Base-by-base conservation (phyloP, 2,888 invertebrate species). In the Anorthoa munda region DNA sequence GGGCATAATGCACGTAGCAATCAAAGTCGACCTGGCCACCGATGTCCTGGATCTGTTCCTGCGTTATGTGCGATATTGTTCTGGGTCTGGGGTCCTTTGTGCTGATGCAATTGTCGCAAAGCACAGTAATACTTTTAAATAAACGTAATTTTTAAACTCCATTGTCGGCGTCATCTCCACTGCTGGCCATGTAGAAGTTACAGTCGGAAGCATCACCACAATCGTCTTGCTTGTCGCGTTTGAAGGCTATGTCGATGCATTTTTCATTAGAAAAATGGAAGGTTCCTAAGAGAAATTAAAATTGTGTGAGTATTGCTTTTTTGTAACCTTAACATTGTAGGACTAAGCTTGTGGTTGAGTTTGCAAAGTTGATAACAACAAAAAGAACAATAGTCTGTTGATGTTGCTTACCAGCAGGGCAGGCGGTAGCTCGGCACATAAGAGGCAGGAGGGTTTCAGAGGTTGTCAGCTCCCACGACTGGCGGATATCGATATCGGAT, bases 361-460 rank as follows among this genome's bases (percentile, higher is more conserved):
- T 75, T 78, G 69, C 66, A 69, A 48, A 82, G 53, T 78, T 73
- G 46, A 79, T 77, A 31, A 31, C 31, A 31, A 31, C 31, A 31
- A 68, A 59, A 76, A 76, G 75, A 75, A 71, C 70, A 79, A 79
- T 79, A 79, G 79, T 61, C 13, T 60, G 59, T 67, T 75, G 72
- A 73, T 74, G 65, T 79, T 82, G 87, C 93, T 94, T 94, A 98
- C 98, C 98, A 92, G 97, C 97, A 69, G 99, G 98, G 94, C 99
- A 99, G 66, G 99, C 99, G 83, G 97, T 97, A 45, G 99, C 97
- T 91, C 98, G 97, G 92, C 99, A 99, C 97, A 99, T 98, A 94
- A 99, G 99, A 45, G 99, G 99, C 88, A 99, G 96, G 66, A 99
- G 97, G 70, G 98, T 98, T 96, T 99, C 99, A 93, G 99, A 99